Evolutionary conservation across 37 sponge, comb jelly and placozoan genomes (phyloP).

Genomic region (Beroe ovata): DNA sequence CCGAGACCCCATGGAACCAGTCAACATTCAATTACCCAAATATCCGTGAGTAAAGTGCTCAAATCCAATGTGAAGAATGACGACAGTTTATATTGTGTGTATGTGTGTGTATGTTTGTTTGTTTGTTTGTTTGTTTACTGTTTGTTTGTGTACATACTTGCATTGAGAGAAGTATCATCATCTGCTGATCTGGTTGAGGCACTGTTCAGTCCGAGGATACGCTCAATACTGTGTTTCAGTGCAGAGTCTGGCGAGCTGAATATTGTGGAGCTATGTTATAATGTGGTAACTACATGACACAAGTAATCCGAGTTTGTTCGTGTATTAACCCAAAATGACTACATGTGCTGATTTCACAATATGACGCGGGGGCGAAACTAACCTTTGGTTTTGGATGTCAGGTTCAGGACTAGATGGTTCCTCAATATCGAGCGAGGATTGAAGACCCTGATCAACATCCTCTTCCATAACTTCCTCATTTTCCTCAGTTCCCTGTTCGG

Average conservation of each 20-base stretch:
- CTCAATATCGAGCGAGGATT: neutral
- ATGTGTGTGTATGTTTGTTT: too few species aligned
- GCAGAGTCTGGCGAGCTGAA: conserved; percentile 22
- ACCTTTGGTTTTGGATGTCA: neutral
- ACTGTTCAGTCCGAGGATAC: neutral
- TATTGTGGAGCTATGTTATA: too few species aligned
- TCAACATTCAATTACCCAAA: neutral
- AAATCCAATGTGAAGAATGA: neutral
- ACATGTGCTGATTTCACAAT: too few species aligned
- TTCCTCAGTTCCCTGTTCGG: neutral
- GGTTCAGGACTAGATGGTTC: neutral
- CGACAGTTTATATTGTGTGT: too few species aligned
- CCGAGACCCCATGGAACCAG: neutral
- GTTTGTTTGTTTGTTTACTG: too few species aligned
- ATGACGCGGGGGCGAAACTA: too few species aligned
- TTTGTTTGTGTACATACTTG: neutral
- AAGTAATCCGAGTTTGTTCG: too few species aligned
- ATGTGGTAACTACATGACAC: too few species aligned
- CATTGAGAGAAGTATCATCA: neutral
- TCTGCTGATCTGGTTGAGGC: neutral
- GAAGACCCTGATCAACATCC: neutral
- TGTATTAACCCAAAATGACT: too few species aligned
- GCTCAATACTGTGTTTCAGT: conserved; percentile 48
- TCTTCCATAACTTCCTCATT: neutral
- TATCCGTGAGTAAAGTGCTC: neutral